Evolutionary conservation across 2,113 vertebrate genomes (phyloP).

Genomic region (Donacobius atricapilla): DNA sequence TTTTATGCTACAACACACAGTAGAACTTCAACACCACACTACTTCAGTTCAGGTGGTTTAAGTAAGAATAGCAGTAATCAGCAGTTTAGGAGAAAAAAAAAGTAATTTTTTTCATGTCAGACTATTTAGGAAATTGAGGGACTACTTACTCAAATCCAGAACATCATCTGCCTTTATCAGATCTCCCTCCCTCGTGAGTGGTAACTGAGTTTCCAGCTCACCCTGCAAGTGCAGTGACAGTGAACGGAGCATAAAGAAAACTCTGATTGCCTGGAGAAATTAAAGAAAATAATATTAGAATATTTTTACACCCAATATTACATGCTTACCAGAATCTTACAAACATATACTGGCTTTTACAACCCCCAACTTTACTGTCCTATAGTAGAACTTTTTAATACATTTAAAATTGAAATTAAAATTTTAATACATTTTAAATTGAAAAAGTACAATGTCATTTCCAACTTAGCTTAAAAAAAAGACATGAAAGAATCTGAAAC

Average conservation of each 20-base stretch:
- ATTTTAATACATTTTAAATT: background rate
- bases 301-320: background rate
- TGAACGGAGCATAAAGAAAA: slow-evolving; percentile 94
- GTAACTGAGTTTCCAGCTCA: slow-evolving; percentile 92
- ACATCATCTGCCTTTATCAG: slow-evolving; percentile 96
- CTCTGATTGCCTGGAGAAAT: slow-evolving; percentile 87
- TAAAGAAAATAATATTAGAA: background rate
- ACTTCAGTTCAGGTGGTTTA: background rate
- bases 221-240: slow-evolving; percentile 86
- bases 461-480: background rate
- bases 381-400: background rate
- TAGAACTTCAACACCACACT: background rate
- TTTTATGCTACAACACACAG: background rate
- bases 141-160: slow-evolving; percentile 94
- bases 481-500: background rate
- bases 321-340: background rate
- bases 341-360: background rate
- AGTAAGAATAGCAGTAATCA: background rate
- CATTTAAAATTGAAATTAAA: background rate
- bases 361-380: background rate
- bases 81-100: background rate
- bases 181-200: slow-evolving; percentile 90
- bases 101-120: background rate
- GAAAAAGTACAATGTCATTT: background rate
- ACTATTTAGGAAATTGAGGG: background rate